Evolutionary conservation across 2,113 vertebrate genomes (phyloP), one percentile per base, ranked within the genome.

Genomic region (Turnix velox): DNA sequence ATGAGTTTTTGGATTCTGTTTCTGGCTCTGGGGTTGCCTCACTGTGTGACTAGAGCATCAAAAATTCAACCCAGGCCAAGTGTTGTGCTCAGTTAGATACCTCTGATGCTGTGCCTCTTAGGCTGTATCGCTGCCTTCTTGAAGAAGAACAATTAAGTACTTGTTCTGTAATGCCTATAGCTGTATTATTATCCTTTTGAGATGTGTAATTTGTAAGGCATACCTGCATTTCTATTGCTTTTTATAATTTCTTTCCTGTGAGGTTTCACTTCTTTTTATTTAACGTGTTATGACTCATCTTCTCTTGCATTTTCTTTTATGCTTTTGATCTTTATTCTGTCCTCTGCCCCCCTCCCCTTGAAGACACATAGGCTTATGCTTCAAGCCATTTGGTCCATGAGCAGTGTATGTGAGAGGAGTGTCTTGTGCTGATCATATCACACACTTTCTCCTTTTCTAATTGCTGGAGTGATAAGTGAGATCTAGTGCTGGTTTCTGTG

Each of bases 1-100:
- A 68, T 96, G 92, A 95, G 87, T 92, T 95, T 69, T 91, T 89
- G 71, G 91, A 83, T 94, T 91, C 71, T 91, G 81, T 94, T 93
- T 94, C 85, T 96, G 92, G 75, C 82, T 91, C 48, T 7, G 2
- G 33, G 14, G 61, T 87, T 95, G 92, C 93, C 65, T 95, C 94
- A 87, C n/a, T 33, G 0, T 57, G 84, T 93, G 93, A 96, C 63
- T 71, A 65, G 57, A 86, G 55, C 79, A 18, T 48, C 31, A 91
- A 89, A 81, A 77, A 93, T 66, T 58, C 54, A 28, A 31, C 73
- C 1, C 1, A 78, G 82, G 28, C 80, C 22, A 57, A 62, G 72
- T 72, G 82, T 75, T 51, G 55, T n/a, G 49, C 58, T 69, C 40
- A 31, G 8, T 33, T 85, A 43, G 66, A 4, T 83, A 74, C 88